A percentile compares a stretch with the other conserved stretches of the same genome.
Conservation (phyloP, 64 coral and sea anemone species). For the Montipora sp. region DNA sequence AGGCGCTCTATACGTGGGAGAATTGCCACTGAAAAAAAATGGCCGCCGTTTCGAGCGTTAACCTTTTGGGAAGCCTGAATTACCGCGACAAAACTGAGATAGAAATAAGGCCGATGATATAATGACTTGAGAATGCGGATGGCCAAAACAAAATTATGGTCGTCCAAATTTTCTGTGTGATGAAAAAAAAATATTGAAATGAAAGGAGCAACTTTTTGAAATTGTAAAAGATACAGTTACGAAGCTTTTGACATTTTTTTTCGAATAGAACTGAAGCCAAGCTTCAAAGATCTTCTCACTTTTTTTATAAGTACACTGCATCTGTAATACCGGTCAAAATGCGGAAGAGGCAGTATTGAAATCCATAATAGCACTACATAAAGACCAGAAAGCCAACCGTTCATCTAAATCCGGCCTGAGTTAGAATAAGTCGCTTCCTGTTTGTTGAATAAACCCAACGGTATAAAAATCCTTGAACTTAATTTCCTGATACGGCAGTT, state of each 20-base stretch:
- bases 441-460: neutral
- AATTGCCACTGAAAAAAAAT: too few relatives aligned
- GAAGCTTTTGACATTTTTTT: neutral
- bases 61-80: too few relatives aligned
- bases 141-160: neutral
- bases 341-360: neutral
- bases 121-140: too few relatives aligned
- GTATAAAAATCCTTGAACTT: neutral
- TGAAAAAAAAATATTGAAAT: neutral
- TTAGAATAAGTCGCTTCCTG: neutral
- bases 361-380: neutral
- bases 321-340: too few relatives aligned
- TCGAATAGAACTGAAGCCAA: neutral
- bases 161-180: neutral
- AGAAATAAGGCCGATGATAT: too few relatives aligned
- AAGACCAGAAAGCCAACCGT: neutral
- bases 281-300: neutral
- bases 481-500: constrained; percentile 5
- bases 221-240: neutral
- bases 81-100: neutral
- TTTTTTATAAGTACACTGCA: too few relatives aligned
- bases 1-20: too few relatives aligned
- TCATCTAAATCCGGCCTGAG: neutral
- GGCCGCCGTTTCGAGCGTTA: too few relatives aligned
- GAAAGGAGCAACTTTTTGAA: neutral